Evolutionary conservation across 1,140 invertebrate genomes (phyloP).

Genomic region (Hypsibius dujardini): DNA sequence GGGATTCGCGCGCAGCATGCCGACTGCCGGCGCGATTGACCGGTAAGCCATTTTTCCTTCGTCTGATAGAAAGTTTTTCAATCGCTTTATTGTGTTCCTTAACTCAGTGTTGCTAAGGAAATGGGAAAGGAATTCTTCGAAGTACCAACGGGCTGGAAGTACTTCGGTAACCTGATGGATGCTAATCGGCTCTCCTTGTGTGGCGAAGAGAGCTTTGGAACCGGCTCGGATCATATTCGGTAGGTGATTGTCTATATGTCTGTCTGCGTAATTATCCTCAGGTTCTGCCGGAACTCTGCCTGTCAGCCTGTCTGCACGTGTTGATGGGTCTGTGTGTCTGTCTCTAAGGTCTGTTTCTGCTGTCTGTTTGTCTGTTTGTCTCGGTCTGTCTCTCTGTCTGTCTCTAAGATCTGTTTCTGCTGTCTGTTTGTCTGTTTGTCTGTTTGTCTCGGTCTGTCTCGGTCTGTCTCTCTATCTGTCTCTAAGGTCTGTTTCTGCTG

Average conservation of each 20-base stretch:
- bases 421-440: too few relatives aligned
- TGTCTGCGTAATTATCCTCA: too few relatives aligned
- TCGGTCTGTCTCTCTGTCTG: too few relatives aligned
- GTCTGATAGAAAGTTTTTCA: background rate
- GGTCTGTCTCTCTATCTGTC: too few relatives aligned
- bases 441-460: too few relatives aligned
- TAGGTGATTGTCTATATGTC: slow-evolving; percentile 21
- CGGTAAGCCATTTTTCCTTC: slow-evolving; percentile 33
- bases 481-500: too few relatives aligned
- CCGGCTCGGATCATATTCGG: slow-evolving; percentile 44
- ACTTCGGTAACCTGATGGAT: slow-evolving; percentile 97
- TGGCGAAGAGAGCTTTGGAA: slow-evolving; percentile 96
- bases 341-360: too few relatives aligned
- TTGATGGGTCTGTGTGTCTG: too few relatives aligned
- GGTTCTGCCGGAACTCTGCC: too few relatives aligned
- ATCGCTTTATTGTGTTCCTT: background rate
- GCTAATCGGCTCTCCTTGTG: slow-evolving; percentile 75
- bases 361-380: too few relatives aligned
- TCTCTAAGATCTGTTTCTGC: too few relatives aligned
- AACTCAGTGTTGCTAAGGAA: slow-evolving; percentile 52
- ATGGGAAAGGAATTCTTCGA: slow-evolving; percentile 65
- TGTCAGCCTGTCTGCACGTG: too few relatives aligned
- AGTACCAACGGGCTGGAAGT: slow-evolving; percentile 94
- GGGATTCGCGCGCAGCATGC: slow-evolving; percentile 93
- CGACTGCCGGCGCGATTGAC: slow-evolving; percentile 88